Conservation (phyloP, 1,140 invertebrate species). For the Leptopilina boulardi region DNA sequence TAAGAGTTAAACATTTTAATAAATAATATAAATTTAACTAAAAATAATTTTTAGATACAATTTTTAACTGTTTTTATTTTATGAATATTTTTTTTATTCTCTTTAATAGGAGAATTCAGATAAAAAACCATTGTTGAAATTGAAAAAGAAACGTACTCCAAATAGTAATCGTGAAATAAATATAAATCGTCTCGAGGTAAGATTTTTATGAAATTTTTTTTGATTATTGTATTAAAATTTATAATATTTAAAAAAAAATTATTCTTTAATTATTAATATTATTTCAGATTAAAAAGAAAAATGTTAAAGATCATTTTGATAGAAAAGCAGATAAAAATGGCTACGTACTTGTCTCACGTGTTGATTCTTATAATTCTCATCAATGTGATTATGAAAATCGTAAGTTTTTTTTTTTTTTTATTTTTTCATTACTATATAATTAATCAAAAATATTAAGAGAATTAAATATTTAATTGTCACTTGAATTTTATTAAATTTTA, state of each 20-base stretch:
- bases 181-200: neutral
- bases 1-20: too few relatives aligned
- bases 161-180: constrained; percentile 39
- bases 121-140: constrained; percentile 46
- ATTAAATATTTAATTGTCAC: too few relatives aligned
- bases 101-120: constrained; percentile 43
- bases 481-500: too few relatives aligned
- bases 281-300: constrained; percentile 39
- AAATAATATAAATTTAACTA: too few relatives aligned
- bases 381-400: constrained; percentile 47
- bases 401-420: constrained; percentile 40
- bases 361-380: constrained; percentile 60
- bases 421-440: constrained; percentile 7
- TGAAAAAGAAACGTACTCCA: constrained; percentile 42
- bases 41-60: too few relatives aligned
- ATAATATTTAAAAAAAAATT: neutral
- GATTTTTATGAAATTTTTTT: neutral
- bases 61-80: neutral
- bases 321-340: constrained; percentile 55
- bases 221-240: neutral
- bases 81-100: constrained; percentile 36
- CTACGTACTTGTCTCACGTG: constrained; percentile 58
- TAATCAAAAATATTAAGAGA: neutral
- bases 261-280: constrained; percentile 25
- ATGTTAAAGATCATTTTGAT: constrained; percentile 46